phyloP scores from a whole-genome alignment of 2,888 invertebrate species.

The Lycia hirtaria region DNA sequence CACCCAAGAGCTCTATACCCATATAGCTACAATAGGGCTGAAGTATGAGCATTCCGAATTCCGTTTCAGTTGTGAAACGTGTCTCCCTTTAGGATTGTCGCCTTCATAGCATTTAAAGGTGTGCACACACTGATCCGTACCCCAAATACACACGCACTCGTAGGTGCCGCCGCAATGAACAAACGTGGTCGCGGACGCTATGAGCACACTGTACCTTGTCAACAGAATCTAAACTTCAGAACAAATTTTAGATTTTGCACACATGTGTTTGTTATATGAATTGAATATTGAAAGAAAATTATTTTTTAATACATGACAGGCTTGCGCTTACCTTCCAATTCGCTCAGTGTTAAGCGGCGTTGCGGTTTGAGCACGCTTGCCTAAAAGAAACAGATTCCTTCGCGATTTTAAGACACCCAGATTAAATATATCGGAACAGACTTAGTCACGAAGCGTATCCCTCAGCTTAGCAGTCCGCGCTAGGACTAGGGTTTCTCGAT shows the following conservation, averaged over 20 bases:
- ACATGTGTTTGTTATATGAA: not conserved
- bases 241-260: not conserved
- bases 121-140: conserved; percentile 65
- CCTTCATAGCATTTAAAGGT: conserved; percentile 58
- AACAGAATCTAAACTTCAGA: conserved; percentile 10
- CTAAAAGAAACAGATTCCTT: no score
- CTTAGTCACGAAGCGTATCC: no score
- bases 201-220: conserved; percentile 14
- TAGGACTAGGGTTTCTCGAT: no score
- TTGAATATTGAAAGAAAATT: not conserved
- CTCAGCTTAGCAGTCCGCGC: no score
- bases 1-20: not conserved
- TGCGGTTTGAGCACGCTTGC: no score
- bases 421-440: no score
- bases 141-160: conserved; percentile 74
- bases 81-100: conserved; percentile 49
- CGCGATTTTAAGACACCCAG: no score
- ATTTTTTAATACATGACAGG: no score
- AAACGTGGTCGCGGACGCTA: conserved; percentile 65
- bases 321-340: no score
- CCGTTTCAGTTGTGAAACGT: conserved; percentile 12
- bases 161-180: conserved; percentile 67
- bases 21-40: not conserved
- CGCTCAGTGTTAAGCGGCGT: no score
- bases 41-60: conserved; percentile 20